Conservation (phyloP, 2,888 invertebrate species). For the Conchocele bisecta region DNA sequence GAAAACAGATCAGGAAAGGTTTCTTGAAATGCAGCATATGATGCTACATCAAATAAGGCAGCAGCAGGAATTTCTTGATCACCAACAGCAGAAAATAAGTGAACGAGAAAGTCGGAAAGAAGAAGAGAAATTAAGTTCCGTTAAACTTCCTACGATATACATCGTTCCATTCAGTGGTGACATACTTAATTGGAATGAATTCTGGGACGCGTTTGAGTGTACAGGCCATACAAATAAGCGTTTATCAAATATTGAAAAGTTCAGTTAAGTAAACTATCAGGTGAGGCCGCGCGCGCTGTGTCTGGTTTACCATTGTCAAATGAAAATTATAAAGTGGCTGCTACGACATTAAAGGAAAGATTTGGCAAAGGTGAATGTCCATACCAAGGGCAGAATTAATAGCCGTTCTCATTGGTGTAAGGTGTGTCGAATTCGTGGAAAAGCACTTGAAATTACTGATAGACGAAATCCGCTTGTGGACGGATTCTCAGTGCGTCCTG, state of each 20-base stretch:
- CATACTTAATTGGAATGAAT: conserved; percentile 16
- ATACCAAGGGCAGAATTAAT: conserved; percentile 17
- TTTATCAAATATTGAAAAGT: conserved; percentile 17
- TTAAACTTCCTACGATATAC: conserved; percentile 29
- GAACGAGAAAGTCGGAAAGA: too few species aligned
- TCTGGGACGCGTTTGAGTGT: conserved; percentile 30
- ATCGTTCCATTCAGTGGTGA: conserved; percentile 18
- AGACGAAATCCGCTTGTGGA: neutral
- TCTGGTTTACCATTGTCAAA: conserved; percentile 27
- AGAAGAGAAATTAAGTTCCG: neutral
- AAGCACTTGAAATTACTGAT: conserved; percentile 6
- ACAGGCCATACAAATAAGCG: conserved; percentile 17
- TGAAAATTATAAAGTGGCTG: conserved; percentile 36
- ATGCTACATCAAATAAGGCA: neutral
- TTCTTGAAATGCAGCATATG: neutral
- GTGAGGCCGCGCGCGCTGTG: conserved; percentile 23
- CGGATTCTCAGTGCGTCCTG: neutral
- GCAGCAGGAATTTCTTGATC: conserved; percentile 4
- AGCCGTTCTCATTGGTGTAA: conserved; percentile 1
- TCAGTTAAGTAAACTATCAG: conserved; percentile 23
- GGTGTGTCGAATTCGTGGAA: neutral
- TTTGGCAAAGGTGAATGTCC: conserved; percentile 16
- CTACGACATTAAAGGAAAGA: conserved; percentile 8
- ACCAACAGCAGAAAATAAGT: neutral
- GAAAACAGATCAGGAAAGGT: neutral